Percentiles rank a stretch among this genome's conserved stretches.
Conservation (phyloP, 2,113 vertebrate species). For the Drymodes brunneopygia region DNA sequence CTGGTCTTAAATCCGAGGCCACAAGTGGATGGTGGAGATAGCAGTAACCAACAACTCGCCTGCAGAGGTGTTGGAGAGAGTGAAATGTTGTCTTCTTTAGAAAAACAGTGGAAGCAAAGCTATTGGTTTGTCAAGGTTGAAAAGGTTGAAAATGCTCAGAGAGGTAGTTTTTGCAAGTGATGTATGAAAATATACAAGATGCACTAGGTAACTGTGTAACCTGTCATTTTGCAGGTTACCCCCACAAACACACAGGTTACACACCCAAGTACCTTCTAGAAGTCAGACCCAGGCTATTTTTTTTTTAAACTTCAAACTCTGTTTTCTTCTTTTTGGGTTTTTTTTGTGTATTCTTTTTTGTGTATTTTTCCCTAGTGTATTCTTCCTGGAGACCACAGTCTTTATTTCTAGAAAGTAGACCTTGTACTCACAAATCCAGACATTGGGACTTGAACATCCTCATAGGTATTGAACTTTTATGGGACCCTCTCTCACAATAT, state of each 20-base stretch:
- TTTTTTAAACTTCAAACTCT: neutral
- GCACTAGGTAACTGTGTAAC: neutral
- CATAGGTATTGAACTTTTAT: fast-evolving
- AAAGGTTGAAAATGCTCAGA: neutral
- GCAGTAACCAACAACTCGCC: neutral
- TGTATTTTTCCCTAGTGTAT: neutral
- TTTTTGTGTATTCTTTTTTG: neutral
- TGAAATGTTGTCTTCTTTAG: neutral
- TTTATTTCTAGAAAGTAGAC: neutral
- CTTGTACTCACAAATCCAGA: neutral
- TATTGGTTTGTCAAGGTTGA: neutral
- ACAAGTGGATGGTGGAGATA: neutral
- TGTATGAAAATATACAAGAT: neutral
- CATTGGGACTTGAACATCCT: neutral
- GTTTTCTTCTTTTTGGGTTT: fast-evolving
- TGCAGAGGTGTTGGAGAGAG: neutral
- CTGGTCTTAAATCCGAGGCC: neutral
- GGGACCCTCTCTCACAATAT: no score
- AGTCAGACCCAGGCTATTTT: neutral
- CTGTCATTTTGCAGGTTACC: neutral
- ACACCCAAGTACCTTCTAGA: neutral
- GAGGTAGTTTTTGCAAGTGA: neutral
- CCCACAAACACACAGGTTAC: neutral
- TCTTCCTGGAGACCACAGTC: neutral
- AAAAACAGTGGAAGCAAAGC: neutral